Evolutionary conservation across 2,797 vertebrate species (phyloP).

Genomic region (Calcarius lapponicus): DNA sequence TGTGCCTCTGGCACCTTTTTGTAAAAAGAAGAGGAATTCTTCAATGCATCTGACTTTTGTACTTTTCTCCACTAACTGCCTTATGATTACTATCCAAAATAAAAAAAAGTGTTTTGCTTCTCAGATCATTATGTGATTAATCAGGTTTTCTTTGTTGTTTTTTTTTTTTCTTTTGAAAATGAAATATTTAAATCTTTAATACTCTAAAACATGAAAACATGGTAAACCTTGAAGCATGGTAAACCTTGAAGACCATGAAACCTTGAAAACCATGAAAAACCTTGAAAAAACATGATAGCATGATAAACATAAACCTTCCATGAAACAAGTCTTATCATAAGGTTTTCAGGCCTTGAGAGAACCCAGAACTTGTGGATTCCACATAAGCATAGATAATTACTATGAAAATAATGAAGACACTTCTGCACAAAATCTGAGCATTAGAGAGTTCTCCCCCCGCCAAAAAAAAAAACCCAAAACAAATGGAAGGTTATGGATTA

Average conservation of each 20-base stretch:
- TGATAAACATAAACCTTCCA: background rate
- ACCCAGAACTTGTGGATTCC: background rate
- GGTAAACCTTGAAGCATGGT: background rate
- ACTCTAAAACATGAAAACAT: background rate
- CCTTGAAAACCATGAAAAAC: too few species aligned
- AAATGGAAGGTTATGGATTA: background rate
- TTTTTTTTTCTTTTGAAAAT: background rate
- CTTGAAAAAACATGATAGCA: too few species aligned
- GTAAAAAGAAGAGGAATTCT: background rate
- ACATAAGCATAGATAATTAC: background rate
- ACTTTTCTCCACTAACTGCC: background rate
- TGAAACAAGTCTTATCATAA: background rate
- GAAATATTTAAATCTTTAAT: background rate
- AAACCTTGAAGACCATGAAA: too few species aligned
- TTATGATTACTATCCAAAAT: background rate
- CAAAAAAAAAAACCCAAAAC: too few species aligned
- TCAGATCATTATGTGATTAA: background rate
- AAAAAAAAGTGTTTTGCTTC: background rate
- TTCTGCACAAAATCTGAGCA: background rate
- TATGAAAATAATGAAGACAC: background rate
- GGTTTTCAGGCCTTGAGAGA: background rate
- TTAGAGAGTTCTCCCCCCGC: background rate
- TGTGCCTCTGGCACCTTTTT: background rate
- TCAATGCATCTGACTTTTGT: background rate
- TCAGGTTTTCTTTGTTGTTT: background rate